These are phyloP conservation scores for Chydorus sphaericus DNA, from an alignment of 2,888 invertebrate species.

Conservation along the genomic window DNA sequence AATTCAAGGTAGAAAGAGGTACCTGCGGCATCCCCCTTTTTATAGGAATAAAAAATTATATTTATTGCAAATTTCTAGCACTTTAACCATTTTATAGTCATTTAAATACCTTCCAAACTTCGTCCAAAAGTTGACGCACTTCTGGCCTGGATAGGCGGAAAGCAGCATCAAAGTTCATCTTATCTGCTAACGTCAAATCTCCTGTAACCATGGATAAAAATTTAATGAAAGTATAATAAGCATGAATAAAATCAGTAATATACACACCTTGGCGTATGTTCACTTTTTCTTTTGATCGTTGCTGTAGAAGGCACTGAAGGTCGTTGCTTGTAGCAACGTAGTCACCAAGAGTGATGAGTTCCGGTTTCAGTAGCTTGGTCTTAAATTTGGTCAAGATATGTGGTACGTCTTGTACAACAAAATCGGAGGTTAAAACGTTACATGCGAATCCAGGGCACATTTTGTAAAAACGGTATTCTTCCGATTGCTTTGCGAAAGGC, in stretches of 20 bases:
- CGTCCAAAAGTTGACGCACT: not conserved
- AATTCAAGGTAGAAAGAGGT: conserved; percentile 1
- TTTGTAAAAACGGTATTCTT: not conserved
- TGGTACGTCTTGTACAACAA: not conserved
- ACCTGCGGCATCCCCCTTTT: conserved; percentile 1
- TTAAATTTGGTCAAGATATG: not conserved
- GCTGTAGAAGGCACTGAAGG: not conserved
- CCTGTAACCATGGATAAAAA: not conserved
- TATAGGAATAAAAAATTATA: not conserved
- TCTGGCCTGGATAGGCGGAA: not conserved
- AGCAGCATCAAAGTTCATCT: conserved; percentile 6
- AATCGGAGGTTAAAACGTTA: not conserved
- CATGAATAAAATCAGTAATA: not conserved
- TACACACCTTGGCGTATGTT: not conserved
- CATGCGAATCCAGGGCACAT: not conserved
- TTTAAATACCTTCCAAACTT: not conserved
- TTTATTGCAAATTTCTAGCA: too few relatives aligned
- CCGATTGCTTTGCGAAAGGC: not conserved
- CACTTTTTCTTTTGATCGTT: not conserved
- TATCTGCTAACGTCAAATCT: not conserved
- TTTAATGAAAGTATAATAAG: too few relatives aligned
- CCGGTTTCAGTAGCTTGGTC: not conserved
- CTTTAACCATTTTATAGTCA: not conserved
- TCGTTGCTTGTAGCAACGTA: not conserved
- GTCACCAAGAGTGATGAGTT: not conserved